Conservation (phyloP, 2,797 vertebrate species). For the Enteromius viviparus region DNA sequence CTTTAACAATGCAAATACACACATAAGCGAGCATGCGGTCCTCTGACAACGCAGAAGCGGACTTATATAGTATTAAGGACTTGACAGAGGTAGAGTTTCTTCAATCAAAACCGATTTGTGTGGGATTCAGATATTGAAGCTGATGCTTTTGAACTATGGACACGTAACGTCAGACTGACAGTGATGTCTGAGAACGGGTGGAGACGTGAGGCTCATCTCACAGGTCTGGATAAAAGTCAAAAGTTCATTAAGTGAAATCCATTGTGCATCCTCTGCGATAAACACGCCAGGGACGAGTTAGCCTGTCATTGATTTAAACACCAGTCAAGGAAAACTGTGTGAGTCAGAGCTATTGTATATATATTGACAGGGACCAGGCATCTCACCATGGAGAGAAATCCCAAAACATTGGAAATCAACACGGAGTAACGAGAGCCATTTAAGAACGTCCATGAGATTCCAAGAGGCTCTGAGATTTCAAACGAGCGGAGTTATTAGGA, state of each 20-base stretch:
- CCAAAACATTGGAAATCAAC: constrained; percentile 29
- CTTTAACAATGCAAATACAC: background rate
- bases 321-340: background rate
- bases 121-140: background rate
- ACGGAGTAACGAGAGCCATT: constrained; percentile 23
- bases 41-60: too few relatives aligned
- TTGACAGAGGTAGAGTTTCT: background rate
- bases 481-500: constrained; percentile 21
- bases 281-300: background rate
- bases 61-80: background rate
- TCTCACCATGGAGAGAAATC: constrained; percentile 43
- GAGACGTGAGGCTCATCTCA: background rate
- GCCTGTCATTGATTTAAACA: constrained; percentile 2
- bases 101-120: background rate
- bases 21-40: background rate
- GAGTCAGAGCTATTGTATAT: constrained; percentile 16
- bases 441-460: background rate
- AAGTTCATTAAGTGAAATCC: constrained; percentile 1
- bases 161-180: background rate
- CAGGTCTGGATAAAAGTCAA: constrained; percentile 24
- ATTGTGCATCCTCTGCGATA: background rate
- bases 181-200: constrained; percentile 6
- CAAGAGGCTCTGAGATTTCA: constrained; percentile 22
- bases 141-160: background rate
- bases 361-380: constrained; percentile 26